Conservation (phyloP, 64 coral and sea anemone species). For the Stichodactyla mertensii region DNA sequence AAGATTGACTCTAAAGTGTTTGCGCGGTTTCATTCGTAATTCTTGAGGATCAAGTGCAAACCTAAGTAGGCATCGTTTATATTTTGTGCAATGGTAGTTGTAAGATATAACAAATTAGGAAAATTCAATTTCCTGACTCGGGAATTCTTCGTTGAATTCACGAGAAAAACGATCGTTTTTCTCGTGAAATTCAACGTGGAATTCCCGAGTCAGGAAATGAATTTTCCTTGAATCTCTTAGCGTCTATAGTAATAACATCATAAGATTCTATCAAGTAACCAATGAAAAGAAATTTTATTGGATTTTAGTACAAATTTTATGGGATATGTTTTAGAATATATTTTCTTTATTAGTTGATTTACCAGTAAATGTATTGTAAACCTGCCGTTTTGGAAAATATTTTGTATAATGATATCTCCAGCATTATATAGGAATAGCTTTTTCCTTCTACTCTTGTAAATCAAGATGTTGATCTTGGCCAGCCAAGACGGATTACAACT, state of each 20-base stretch:
- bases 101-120: no score
- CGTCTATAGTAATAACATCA: not conserved
- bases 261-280: not conserved
- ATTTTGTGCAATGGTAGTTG: no score
- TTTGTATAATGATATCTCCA: not conserved
- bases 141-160: no score
- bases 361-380: not conserved
- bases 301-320: not conserved
- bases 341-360: not conserved
- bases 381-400: not conserved
- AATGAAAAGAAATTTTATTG: not conserved
- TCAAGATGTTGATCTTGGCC: not conserved
- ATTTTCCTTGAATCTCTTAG: not conserved
- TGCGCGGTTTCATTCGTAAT: no score
- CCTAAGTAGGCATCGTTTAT: no score
- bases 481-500: slow-evolving; percentile 8
- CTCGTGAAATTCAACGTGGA: no score
- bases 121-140: no score
- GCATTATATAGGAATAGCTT: not conserved
- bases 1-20: no score
- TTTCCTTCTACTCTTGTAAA: not conserved
- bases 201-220: not conserved
- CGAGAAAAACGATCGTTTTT: no score
- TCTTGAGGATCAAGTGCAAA: no score
- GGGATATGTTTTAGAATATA: not conserved